Percentiles rank a stretch among this genome's conserved stretches.
Conservation (phyloP, 2,888 invertebrate species). For the Caenorhabditis wallacei region DNA sequence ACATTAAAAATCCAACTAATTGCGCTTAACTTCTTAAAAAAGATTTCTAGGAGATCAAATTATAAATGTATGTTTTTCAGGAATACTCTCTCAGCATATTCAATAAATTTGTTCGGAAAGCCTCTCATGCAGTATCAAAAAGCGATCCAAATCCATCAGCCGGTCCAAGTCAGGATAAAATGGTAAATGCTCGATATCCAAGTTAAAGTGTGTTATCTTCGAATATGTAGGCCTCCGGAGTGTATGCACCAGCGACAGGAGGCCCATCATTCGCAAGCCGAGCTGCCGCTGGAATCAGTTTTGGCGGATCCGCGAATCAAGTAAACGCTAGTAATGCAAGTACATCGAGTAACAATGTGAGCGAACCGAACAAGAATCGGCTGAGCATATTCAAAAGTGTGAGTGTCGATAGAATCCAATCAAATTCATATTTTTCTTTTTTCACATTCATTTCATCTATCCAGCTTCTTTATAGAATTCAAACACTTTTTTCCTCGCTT, state of each 20-base stretch:
- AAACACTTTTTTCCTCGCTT: not conserved
- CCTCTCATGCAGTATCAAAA: constrained; percentile 72
- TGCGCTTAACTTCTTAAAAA: not conserved
- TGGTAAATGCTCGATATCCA: constrained; percentile 9
- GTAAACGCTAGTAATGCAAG: constrained; percentile 36
- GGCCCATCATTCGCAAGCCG: constrained; percentile 26
- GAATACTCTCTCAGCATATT: constrained; percentile 67
- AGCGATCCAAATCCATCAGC: constrained; percentile 60
- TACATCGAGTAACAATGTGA: constrained; percentile 53
- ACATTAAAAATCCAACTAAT: too few species aligned
- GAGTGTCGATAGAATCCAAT: constrained; percentile 40
- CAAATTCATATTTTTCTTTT: constrained; percentile 2
- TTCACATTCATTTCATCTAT: not conserved
- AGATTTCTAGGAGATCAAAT: too few species aligned
- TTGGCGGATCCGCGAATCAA: constrained; percentile 52
- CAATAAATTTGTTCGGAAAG: constrained; percentile 72
- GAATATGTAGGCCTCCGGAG: constrained; percentile 54
- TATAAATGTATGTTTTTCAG: too few species aligned
- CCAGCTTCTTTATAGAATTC: not conserved
- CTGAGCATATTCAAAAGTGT: constrained; percentile 64
- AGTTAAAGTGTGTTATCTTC: not conserved
- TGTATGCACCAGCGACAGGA: constrained; percentile 46
- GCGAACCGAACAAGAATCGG: constrained; percentile 60
- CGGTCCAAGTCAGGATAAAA: constrained; percentile 19
- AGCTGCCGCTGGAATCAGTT: constrained; percentile 45